A percentile compares a stretch with the other conserved stretches of the same genome.
phyloP scores from a whole-genome alignment of 2,888 invertebrate genomes.

The Ichneumoninae sp. region DNA sequence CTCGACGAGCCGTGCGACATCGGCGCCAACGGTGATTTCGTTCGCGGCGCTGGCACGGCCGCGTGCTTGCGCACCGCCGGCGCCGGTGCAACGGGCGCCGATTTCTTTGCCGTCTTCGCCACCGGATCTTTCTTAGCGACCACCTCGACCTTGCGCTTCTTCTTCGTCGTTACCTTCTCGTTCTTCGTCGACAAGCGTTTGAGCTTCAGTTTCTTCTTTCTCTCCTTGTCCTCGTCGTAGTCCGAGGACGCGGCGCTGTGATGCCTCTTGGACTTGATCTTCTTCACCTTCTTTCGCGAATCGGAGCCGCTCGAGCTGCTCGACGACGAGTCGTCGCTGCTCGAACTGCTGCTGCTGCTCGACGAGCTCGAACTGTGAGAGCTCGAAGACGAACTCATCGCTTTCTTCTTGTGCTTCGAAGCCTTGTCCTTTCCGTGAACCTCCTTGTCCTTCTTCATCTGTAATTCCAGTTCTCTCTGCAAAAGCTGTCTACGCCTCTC shows the following conservation, averaged over 20 bases:
- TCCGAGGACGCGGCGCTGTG: conserved; percentile 89
- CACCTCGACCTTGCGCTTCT: conserved; percentile 80
- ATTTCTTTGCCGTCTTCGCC: conserved; percentile 59
- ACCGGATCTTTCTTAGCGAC: conserved; percentile 70
- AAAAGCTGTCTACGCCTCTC: conserved; percentile 91
- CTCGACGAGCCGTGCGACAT: conserved; percentile 70
- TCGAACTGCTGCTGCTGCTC: conserved; percentile 86
- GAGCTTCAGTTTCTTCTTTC: conserved; percentile 81
- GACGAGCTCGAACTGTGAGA: conserved; percentile 88
- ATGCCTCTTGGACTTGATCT: conserved; percentile 86
- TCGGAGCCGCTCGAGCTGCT: conserved; percentile 86
- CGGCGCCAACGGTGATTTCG: conserved; percentile 73
- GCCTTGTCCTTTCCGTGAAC: conserved; percentile 88
- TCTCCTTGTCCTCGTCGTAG: conserved; percentile 86
- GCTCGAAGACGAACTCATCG: conserved; percentile 89
- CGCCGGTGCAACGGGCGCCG: conserved; percentile 41
- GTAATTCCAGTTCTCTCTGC: conserved; percentile 91
- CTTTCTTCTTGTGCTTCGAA: conserved; percentile 88
- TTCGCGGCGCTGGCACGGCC: conserved; percentile 53
- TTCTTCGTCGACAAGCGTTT: conserved; percentile 79
- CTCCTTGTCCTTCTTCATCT: conserved; percentile 91
- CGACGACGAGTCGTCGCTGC: conserved; percentile 87
- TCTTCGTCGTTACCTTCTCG: conserved; percentile 77
- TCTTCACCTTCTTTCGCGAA: conserved; percentile 85
- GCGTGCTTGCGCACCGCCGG: conserved; percentile 71